Base-by-base conservation (phyloP, 2,113 vertebrate genomes). In the Channa argus region DNA sequence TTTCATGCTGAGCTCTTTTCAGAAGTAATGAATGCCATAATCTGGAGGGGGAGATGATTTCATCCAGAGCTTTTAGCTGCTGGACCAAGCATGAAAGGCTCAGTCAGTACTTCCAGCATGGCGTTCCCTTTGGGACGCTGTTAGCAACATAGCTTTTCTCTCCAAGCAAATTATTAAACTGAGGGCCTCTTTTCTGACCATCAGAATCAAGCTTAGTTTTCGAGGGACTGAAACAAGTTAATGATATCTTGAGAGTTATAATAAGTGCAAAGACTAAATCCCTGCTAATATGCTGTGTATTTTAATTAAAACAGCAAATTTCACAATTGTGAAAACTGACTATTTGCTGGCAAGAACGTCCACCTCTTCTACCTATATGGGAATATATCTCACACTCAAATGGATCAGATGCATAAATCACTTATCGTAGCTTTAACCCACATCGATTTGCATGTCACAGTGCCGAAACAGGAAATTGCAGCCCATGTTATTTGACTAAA, bases 21-120 rank as follows among this genome's bases (percentile, higher is more conserved):
- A 84, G 72, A 85, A 80, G 82, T 81, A 86, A 85, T 87, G 84
- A 88, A 83, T 81, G 75, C 68, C 51, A 63, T 89, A 85, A 89
- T 89, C 71, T 80, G 74, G 47, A 81, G 69, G 43, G 82, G 72
- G 78, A 71, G 80, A 85, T 62, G 67, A 76, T 82, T 88, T 75
- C 77, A 87, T 77, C 66, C 82, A 55, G 66, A 73, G 84, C 77
- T 86, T 82, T 86, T 80, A 85, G 82, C 82, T 60, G 66, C 74
- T 77, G 82, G 84, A 88, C 83, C 12, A 3, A 85, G 82, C 80
- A 12, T 76, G 63, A 89, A 88, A 86, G 84, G 70, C 56, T 67
- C 14, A 10, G 49, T 73, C 56, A 62, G 45, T 43, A 14, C 60
- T 78, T 70, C 59, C 70, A 84, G 72, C 83, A 36, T 51, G 71